These are phyloP conservation scores for Aeoliscus strigatus DNA, from an alignment of 2,797 vertebrate genomes.

Conservation along the genomic window DNA sequence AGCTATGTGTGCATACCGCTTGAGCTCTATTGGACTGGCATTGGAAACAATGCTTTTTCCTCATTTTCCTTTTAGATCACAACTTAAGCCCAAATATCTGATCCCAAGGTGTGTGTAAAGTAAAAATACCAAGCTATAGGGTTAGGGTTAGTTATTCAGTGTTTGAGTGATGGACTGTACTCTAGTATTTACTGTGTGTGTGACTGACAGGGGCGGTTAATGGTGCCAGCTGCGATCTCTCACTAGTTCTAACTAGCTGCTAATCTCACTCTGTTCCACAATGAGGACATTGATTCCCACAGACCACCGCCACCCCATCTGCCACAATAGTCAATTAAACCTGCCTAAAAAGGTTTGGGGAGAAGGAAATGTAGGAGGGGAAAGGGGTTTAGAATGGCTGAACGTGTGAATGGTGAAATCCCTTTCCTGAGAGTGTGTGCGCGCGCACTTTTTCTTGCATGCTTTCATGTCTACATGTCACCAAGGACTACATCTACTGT, in stretches of 20 bases:
- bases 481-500: slow-evolving; percentile 22
- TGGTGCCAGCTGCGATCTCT: slow-evolving; percentile 65
- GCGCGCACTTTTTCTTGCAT: no score
- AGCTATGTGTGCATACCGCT: no score
- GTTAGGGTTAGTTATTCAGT: slow-evolving; percentile 20
- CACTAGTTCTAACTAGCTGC: slow-evolving; percentile 66
- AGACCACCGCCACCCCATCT: slow-evolving; percentile 50
- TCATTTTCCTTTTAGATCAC: slow-evolving; percentile 6
- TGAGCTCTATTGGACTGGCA: slow-evolving; percentile 16
- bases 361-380: slow-evolving; percentile 27
- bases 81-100: no score
- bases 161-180: slow-evolving; percentile 26
- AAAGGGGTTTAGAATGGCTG: slow-evolving; percentile 22
- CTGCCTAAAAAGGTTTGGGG: slow-evolving; percentile 27
- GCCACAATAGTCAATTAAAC: slow-evolving; percentile 64
- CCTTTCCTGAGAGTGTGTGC: no score
- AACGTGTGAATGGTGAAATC: slow-evolving; percentile 19
- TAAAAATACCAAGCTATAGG: slow-evolving; percentile 10
- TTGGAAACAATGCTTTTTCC: slow-evolving; percentile 8
- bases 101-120: slow-evolving; percentile 14
- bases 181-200: slow-evolving; percentile 22
- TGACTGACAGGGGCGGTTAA: slow-evolving; percentile 43
- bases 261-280: slow-evolving; percentile 70
- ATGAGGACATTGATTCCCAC: slow-evolving; percentile 70
- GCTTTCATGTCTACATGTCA: no score